Conservation (phyloP, 2,113 vertebrate genomes). For the Nesoenas mayeri region DNA sequence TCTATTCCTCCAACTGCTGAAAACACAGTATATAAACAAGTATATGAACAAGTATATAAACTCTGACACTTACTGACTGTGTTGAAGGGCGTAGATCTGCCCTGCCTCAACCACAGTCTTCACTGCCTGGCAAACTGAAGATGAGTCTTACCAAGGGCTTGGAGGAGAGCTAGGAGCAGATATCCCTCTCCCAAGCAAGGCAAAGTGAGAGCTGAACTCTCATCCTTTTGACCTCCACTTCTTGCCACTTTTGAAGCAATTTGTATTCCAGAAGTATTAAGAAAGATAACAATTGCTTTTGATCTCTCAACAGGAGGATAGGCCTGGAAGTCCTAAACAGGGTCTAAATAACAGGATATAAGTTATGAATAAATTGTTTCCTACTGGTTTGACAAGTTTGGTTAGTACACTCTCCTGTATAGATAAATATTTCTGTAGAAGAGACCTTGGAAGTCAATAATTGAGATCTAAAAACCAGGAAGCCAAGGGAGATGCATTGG, state of each 20-base stretch:
- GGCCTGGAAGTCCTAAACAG: not conserved
- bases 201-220: not conserved
- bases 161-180: not conserved
- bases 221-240: not conserved
- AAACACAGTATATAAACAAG: not conserved
- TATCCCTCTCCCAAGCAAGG: not conserved
- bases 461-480: rapidly evolving
- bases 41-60: not conserved
- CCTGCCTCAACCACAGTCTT: not conserved
- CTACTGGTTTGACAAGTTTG: not conserved
- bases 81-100: not conserved
- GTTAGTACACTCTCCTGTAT: not conserved
- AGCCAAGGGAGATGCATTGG: not conserved
- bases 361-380: not conserved
- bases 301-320: not conserved
- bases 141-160: rapidly evolving
- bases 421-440: not conserved
- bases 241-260: not conserved
- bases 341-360: rapidly evolving
- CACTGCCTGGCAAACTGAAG: not conserved
- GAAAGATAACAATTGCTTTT: not conserved
- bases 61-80: not conserved
- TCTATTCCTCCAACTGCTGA: not conserved
- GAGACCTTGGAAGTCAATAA: not conserved
- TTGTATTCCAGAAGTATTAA: not conserved